Evolutionary conservation across 2,797 vertebrate species (phyloP).

Genomic region (Setipinna tenuifilis): DNA sequence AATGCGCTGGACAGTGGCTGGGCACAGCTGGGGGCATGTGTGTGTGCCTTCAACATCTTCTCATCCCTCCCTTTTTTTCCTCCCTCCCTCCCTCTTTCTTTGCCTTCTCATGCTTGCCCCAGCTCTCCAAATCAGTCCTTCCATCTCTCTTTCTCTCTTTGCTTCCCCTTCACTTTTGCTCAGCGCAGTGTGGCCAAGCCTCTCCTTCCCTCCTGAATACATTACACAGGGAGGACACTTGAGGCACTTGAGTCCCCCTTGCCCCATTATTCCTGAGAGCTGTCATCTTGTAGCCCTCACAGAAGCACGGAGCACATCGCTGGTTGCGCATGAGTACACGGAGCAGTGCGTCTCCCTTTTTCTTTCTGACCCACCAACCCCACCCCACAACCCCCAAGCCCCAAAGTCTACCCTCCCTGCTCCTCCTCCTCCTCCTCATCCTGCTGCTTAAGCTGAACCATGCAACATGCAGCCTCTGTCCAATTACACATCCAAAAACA

Average conservation of each 20-base stretch:
- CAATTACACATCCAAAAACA: background rate
- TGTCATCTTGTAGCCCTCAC: slow-evolving; percentile 41
- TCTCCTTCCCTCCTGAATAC: slow-evolving; percentile 19
- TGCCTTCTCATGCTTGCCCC: background rate
- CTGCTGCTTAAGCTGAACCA: background rate
- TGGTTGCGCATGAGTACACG: slow-evolving; percentile 34
- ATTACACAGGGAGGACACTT: slow-evolving; percentile 21
- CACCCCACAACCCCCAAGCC: background rate
- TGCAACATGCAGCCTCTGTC: background rate
- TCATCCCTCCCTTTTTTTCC: background rate
- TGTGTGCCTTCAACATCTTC: background rate
- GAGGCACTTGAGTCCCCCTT: slow-evolving; percentile 12
- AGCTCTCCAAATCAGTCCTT: no score
- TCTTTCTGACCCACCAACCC: background rate
- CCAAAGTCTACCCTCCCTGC: background rate
- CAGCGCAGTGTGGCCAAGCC: background rate
- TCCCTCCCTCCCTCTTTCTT: slow-evolving; percentile 2
- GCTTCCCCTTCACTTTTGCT: background rate
- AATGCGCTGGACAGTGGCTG: background rate
- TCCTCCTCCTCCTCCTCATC: background rate
- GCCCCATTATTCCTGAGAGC: slow-evolving; percentile 28
- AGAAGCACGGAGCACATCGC: slow-evolving; percentile 35
- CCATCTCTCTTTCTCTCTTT: background rate
- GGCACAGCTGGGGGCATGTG: slow-evolving; percentile 5
- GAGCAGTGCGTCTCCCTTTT: no score